phyloP scores from a whole-genome alignment of 2,113 vertebrate genomes.

The Saccopteryx bilineata region DNA sequence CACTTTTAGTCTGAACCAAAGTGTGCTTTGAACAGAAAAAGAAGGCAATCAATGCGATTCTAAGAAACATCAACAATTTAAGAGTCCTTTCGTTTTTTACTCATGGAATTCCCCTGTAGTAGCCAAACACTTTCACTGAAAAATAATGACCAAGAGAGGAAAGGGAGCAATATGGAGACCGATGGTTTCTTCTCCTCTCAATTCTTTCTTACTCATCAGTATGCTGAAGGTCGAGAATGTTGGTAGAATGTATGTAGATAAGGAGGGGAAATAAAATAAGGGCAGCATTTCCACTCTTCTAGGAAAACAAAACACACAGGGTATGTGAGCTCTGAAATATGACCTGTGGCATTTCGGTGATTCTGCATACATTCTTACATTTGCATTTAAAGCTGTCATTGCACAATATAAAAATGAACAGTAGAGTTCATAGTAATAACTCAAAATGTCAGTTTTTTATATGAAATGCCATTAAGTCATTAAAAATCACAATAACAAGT shows the following conservation, averaged over 20 bases:
- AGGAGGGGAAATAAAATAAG: not conserved
- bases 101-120: not conserved
- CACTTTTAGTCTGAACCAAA: not conserved
- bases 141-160: not conserved
- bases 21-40: not conserved
- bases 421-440: not conserved
- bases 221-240: not conserved
- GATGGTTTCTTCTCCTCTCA: not conserved
- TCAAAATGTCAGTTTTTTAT: conserved; percentile 16
- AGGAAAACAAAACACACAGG: not conserved
- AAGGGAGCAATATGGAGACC: not conserved
- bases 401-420: not conserved
- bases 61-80: not conserved
- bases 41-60: not conserved
- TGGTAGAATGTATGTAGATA: not conserved
- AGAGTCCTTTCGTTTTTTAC: not conserved
- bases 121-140: not conserved
- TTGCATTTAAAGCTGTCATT: not conserved
- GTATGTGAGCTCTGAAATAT: not conserved
- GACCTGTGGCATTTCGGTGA: not conserved
- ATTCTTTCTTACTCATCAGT: not conserved
- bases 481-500: not conserved
- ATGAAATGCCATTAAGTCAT: not conserved
- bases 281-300: not conserved
- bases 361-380: not conserved